Evolutionary conservation across 2,888 invertebrate genomes (phyloP), one percentile per base, ranked within the genome.

Genomic region (Hipparchia semele): DNA sequence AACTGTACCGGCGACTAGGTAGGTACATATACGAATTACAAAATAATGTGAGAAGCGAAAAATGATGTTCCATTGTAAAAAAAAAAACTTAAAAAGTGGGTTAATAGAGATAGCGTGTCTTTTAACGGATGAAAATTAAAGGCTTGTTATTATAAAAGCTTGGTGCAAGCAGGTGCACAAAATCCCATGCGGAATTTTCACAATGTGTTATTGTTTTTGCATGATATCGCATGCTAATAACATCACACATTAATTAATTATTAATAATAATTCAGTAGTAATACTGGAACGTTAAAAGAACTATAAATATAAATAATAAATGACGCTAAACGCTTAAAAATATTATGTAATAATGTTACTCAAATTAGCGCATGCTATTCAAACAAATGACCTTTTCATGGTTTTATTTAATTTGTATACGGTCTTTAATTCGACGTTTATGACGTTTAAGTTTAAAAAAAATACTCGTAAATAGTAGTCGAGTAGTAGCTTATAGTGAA

Each of bases 1-100:
- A 75, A 75, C 75, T 68, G 75, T 75, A 62, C 66, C 10, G 23
- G 58, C 54, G 64, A 59, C 33, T 70, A 23, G 23, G 23, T 23
- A 23, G 23, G 23, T 23, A 23, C 23, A 23, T 23, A 39, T 62
- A 46, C 46, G 58, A 67, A 67, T 58, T 58, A 46, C 67, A 58
- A 56, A 67, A 58, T 67, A 46, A 67, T 67, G 58, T 67, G 67
- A 46, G 67, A 67, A 67, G 33, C 67, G 65, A 65, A 65, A 33
- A 53, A 60, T 59, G 8, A 33, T 33, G 65, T 33, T 51, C 51
- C 33, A 46, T 65, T 65, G 51, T 65, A 53, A 33, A 51, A 23
- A 51, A 23, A 51, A 51, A 23, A 10, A 6, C 53, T 65, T 33
- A 12, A 53, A 33, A 65, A 53, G 53, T 65, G 65, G 65, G 53